Conservation (phyloP, 2,113 vertebrate genomes). For the Pionites leucogaster region DNA sequence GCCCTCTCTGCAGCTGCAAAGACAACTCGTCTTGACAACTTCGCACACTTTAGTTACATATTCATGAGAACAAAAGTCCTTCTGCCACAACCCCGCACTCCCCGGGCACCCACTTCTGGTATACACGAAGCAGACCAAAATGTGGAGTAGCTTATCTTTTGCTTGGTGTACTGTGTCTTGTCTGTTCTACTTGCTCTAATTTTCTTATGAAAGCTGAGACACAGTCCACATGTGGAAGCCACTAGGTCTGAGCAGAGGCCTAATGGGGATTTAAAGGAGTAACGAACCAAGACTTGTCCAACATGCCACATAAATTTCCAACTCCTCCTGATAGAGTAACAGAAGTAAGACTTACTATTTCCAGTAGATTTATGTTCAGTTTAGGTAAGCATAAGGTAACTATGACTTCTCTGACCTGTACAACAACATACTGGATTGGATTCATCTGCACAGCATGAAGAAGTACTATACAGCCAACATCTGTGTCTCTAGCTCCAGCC, state of each 20-base stretch:
- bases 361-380: background rate
- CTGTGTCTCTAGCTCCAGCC: background rate
- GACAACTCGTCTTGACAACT: background rate
- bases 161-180: background rate
- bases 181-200: background rate
- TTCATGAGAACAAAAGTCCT: background rate
- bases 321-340: accelerated
- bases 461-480: accelerated
- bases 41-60: background rate
- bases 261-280: background rate
- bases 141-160: background rate
- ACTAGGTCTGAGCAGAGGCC: background rate
- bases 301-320: accelerated
- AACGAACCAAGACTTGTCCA: background rate
- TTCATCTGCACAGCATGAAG: background rate
- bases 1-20: background rate
- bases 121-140: background rate
- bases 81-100: background rate
- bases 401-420: background rate
- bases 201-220: background rate
- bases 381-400: background rate
- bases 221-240: background rate
- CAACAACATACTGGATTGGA: background rate
- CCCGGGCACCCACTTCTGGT: too few relatives aligned
- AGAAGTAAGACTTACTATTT: background rate